Conservation (phyloP, 2,888 invertebrate genomes). For the Neoitamus cyanurus region DNA sequence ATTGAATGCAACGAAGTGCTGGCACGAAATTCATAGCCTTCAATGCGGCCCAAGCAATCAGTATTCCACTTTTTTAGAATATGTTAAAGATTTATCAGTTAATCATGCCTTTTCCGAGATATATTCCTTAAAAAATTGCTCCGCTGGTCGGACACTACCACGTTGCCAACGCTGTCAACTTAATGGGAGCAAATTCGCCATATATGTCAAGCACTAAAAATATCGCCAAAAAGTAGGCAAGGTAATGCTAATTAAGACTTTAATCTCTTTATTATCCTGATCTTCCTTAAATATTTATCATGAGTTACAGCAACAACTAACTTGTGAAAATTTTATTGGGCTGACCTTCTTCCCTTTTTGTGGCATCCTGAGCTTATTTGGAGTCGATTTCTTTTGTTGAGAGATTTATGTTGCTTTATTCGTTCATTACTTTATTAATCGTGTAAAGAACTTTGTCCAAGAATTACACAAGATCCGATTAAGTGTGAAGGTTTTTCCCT, state of each 20-base stretch:
- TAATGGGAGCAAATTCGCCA: neutral
- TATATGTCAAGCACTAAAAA: neutral
- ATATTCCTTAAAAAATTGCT: neutral
- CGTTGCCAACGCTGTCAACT: neutral
- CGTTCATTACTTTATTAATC: neutral
- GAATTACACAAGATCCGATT: neutral
- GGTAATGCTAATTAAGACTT: neutral
- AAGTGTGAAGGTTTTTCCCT: neutral
- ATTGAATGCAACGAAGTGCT: neutral
- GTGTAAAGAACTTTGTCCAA: neutral
- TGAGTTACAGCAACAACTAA: too few species aligned
- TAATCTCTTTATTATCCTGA: too few species aligned
- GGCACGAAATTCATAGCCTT: constrained; percentile 26
- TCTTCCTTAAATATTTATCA: too few species aligned
- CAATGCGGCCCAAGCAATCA: neutral
- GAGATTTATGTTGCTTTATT: neutral
- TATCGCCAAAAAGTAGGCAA: neutral
- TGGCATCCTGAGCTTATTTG: neutral
- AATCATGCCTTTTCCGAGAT: neutral
- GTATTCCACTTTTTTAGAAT: neutral
- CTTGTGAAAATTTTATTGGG: too few species aligned
- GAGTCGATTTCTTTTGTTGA: neutral
- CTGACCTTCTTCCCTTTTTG: neutral
- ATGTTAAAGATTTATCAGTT: neutral
- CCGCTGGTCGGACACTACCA: neutral